phyloP scores from a whole-genome alignment of 1,140 invertebrate species.

The Bombus soroeensis region DNA sequence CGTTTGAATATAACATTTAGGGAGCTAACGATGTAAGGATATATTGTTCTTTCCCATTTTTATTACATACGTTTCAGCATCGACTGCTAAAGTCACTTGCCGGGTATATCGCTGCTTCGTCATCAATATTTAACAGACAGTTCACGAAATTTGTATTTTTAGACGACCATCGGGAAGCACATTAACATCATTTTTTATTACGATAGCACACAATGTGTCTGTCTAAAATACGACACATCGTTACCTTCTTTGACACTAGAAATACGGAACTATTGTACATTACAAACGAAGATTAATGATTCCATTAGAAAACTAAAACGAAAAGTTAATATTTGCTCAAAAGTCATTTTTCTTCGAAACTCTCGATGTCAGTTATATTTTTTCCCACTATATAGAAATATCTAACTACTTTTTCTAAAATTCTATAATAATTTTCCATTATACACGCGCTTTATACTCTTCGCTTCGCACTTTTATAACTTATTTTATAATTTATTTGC shows the following conservation, averaged over 20 bases:
- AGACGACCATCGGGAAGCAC: not conserved
- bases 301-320: not conserved
- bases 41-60: too few species aligned
- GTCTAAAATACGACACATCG: not conserved
- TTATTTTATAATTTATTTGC: not conserved
- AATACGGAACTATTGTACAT: not conserved
- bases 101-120: not conserved
- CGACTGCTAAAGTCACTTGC: too few species aligned
- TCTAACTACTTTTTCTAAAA: not conserved
- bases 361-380: not conserved
- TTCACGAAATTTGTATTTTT: not conserved
- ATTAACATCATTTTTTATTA: conserved; percentile 1
- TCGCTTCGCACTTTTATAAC: not conserved
- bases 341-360: not conserved
- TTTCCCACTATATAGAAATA: not conserved
- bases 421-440: not conserved
- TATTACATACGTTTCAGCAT: too few species aligned
- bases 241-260: not conserved
- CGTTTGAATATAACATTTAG: too few species aligned
- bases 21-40: too few species aligned
- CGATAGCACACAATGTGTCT: not conserved
- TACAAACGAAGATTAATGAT: not conserved
- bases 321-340: not conserved
- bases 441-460: not conserved
- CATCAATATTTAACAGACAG: not conserved